Base-by-base conservation (phyloP, 2,888 invertebrate species). In the Sinodicranocentrus sp. region DNA sequence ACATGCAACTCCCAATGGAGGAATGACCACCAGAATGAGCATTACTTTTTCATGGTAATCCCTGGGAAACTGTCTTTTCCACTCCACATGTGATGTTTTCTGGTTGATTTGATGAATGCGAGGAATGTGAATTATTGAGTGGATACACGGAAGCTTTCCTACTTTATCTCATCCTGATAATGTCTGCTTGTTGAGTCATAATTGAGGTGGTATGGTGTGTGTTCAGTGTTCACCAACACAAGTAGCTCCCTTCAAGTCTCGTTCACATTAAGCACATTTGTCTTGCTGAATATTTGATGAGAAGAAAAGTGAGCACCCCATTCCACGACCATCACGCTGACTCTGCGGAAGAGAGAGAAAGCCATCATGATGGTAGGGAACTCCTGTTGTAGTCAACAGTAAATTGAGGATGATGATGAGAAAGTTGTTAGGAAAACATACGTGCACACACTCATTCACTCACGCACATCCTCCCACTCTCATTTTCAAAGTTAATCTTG, bases 231-330 rank as follows among this genome's bases (percentile, higher is more conserved):
- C 15, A n/a, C 48, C 19, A 52, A 52, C 52, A 52, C 17, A 17
- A 19, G 19, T 52, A 52, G n/a, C 6, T 63, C 26, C 8, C 63
- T n/a, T 63, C 63, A 13, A 6, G 26, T 68, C 21, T 68, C 26
- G 25, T 68, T 43, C 68, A 68, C 68, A 52, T 68, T 68, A 52
- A 52, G 48, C 52, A 68, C 48, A 28, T 72, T 79, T 72, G 63
- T 54, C 15, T 54, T 54, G 57, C 63, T 80, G 80, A 80, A 80
- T 80, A 67, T 80, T 80, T 80, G 80, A 80, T 80, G 80, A 65
- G 73, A 57, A 68, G 71, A 67, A 68, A 68, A 67, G 67, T 54
- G 71, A 71, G 71, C 71, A 54, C 71, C 70, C n/a, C 70, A 52
- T 70, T 61, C 21, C 19, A 39, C 43, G 10, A 10, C 33, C 54